Evolutionary conservation across 2,888 invertebrate genomes (phyloP).

Genomic region (Apamea anceps): DNA sequence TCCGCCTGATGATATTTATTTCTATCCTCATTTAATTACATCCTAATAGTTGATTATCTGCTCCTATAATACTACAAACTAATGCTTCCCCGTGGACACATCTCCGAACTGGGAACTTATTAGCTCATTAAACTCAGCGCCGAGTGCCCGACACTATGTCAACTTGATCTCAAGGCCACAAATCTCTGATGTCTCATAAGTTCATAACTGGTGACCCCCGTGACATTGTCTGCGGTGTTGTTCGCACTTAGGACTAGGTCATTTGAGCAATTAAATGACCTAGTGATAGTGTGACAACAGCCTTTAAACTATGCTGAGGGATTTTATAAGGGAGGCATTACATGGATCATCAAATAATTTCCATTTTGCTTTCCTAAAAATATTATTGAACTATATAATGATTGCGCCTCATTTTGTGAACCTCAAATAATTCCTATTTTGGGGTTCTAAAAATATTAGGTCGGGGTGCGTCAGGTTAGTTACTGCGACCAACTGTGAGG

Average conservation of each 20-base stretch:
- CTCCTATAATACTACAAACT: slow-evolving; percentile 12
- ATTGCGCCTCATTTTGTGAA: too few species aligned
- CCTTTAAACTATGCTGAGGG: background rate
- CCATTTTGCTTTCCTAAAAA: too few species aligned
- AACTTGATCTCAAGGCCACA: slow-evolving; percentile 48
- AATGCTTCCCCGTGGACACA: slow-evolving; percentile 24
- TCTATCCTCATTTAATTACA: slow-evolving; percentile 10
- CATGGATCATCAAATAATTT: background rate
- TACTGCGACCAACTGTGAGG: background rate
- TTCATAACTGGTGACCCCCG: slow-evolving; percentile 35
- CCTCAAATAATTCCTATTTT: too few species aligned
- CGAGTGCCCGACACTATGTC: slow-evolving; percentile 42
- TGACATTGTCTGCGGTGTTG: slow-evolving; percentile 24
- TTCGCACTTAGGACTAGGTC: background rate
- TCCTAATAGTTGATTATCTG: slow-evolving; percentile 15
- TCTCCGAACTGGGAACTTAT: slow-evolving; percentile 37
- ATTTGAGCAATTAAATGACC: background rate
- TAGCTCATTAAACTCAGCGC: slow-evolving; percentile 47
- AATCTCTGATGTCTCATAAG: slow-evolving; percentile 48
- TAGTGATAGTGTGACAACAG: background rate
- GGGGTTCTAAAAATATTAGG: background rate
- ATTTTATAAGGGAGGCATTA: background rate
- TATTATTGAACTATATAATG: too few species aligned
- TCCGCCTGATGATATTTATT: background rate
- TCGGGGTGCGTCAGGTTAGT: too few species aligned